phyloP scores from a whole-genome alignment of 2,888 invertebrate genomes.

The Aphidius colemani region DNA sequence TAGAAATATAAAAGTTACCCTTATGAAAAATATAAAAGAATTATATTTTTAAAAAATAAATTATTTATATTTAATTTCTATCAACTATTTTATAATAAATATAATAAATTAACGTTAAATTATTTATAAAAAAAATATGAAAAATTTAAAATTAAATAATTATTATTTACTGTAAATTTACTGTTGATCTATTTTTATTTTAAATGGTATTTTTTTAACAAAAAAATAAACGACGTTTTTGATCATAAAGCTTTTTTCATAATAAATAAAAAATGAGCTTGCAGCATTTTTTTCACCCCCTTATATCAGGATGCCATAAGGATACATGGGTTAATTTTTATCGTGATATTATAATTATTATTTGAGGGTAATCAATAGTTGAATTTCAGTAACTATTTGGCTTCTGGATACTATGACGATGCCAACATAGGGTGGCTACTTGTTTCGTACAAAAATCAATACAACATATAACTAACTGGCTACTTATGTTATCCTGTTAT shows the following conservation, averaged over 20 bases:
- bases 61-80: too few species aligned
- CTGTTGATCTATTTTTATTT: too few species aligned
- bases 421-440: background rate
- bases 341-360: slow-evolving; percentile 1
- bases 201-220: too few species aligned
- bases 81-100: too few species aligned
- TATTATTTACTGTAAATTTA: too few species aligned
- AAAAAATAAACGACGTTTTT: too few species aligned
- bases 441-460: background rate
- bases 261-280: slow-evolving; percentile 37
- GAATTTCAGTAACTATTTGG: background rate
- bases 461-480: background rate
- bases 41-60: too few species aligned
- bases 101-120: too few species aligned
- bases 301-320: slow-evolving; percentile 41
- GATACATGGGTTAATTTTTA: slow-evolving; percentile 17
- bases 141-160: too few species aligned
- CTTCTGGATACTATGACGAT: slow-evolving; percentile 9
- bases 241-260: background rate
- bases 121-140: too few species aligned
- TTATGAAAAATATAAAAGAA: too few species aligned
- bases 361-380: background rate
- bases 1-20: slow-evolving; percentile 11
- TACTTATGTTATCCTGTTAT: slow-evolving; percentile 33
- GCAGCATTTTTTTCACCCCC: slow-evolving; percentile 45